These are phyloP conservation scores for Chelmon rostratus DNA, from an alignment of 2,797 vertebrate genomes.

Conservation along the genomic window DNA sequence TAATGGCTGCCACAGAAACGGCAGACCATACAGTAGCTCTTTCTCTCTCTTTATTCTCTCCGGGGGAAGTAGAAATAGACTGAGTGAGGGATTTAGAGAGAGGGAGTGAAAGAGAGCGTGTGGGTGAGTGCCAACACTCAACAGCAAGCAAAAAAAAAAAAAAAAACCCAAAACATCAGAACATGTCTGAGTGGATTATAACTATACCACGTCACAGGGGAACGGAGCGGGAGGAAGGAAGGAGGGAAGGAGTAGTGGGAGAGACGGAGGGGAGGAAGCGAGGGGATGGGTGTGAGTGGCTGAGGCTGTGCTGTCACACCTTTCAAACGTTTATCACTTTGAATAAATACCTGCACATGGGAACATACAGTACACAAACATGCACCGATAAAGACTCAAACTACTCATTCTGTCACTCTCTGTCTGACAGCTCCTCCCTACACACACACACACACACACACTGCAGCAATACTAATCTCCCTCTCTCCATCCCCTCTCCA, in stretches of 20 bases:
- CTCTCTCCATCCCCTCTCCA: slow-evolving; percentile 32
- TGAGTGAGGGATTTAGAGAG: slow-evolving; percentile 66
- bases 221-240: slow-evolving; percentile 26
- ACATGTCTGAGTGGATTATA: slow-evolving; percentile 77
- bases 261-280: slow-evolving; percentile 14
- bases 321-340: slow-evolving; percentile 56
- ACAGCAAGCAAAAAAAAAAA: slow-evolving; percentile 42
- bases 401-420: slow-evolving; percentile 45
- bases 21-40: slow-evolving; percentile 45
- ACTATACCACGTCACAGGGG: slow-evolving; percentile 61
- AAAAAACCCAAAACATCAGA: slow-evolving; percentile 50
- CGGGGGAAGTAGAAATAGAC: slow-evolving; percentile 56
- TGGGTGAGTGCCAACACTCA: slow-evolving; percentile 69
- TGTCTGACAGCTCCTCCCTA: slow-evolving; percentile 31
- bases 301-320: slow-evolving; percentile 46
- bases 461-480: slow-evolving; percentile 65
- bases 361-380: slow-evolving; percentile 51
- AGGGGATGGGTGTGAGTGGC: slow-evolving; percentile 23
- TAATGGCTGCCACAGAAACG: slow-evolving; percentile 68
- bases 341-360: slow-evolving; percentile 58
- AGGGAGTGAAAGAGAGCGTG: slow-evolving; percentile 50
- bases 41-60: slow-evolving; percentile 31
- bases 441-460: slow-evolving; percentile 25
- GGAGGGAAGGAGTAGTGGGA: slow-evolving; percentile 4
- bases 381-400: slow-evolving; percentile 45